Conservation (phyloP, 1,140 invertebrate genomes). For the Triops cancriformis region DNA sequence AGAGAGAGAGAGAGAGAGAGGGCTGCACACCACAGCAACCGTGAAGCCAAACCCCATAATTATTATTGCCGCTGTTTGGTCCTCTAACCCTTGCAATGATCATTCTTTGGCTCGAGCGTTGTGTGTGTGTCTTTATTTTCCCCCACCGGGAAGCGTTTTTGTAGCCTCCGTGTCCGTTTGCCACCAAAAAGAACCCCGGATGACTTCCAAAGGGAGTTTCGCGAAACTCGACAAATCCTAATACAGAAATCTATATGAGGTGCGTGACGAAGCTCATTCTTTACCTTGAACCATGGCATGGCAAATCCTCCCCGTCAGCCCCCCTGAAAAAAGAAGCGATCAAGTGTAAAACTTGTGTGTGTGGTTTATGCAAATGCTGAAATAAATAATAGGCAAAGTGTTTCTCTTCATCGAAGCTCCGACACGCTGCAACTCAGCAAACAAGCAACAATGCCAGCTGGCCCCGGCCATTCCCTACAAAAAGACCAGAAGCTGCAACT, state of each 20-base stretch:
- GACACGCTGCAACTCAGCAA: background rate
- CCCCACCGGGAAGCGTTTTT: too few species aligned
- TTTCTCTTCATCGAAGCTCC: slow-evolving; percentile 16
- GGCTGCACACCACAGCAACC: background rate
- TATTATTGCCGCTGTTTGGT: background rate
- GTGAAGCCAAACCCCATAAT: slow-evolving; percentile 2
- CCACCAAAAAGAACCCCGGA: background rate
- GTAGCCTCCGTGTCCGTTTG: background rate
- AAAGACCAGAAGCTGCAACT: slow-evolving; percentile 5
- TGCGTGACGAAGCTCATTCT: slow-evolving; percentile 9
- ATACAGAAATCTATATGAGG: slow-evolving; percentile 2
- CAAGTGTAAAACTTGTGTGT: slow-evolving; percentile 10
- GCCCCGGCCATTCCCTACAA: background rate
- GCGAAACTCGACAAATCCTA: background rate
- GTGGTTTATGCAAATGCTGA: background rate
- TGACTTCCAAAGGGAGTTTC: background rate
- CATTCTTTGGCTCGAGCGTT: too few species aligned
- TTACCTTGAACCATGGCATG: background rate
- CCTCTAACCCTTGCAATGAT: background rate
- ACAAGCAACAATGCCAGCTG: slow-evolving; percentile 10
- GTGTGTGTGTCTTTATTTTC: too few species aligned
- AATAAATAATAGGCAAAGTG: slow-evolving; percentile 8
- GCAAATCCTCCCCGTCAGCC: background rate
- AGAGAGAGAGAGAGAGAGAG: background rate
- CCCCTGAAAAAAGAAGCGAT: background rate